Conservation (phyloP, 2,113 vertebrate species). For the Pteronura brasiliensis region DNA sequence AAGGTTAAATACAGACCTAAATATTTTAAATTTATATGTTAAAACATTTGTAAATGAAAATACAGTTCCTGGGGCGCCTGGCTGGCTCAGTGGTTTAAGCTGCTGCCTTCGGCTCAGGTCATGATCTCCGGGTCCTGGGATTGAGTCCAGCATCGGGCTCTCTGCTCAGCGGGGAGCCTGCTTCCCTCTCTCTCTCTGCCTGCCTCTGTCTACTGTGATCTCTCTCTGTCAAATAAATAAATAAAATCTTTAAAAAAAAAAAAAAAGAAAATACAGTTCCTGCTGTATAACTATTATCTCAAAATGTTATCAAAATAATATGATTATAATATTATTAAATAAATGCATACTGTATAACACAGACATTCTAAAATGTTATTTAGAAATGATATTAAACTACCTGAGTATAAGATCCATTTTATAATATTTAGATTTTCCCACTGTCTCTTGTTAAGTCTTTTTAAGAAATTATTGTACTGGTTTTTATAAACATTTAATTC, state of each 20-base stretch:
- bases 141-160: no score
- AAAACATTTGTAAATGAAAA: neutral
- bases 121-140: no score
- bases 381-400: neutral
- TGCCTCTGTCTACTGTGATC: no score
- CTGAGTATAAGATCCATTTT: neutral
- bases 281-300: neutral
- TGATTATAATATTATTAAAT: neutral
- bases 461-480: neutral
- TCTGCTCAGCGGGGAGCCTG: no score
- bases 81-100: no score
- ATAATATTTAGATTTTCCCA: neutral
- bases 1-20: neutral
- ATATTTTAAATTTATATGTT: neutral
- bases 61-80: neutral
- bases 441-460: neutral
- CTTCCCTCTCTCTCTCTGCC: no score
- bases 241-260: no score
- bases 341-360: neutral
- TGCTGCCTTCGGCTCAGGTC: no score
- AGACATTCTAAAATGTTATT: neutral
- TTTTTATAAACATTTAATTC: neutral
- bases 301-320: neutral
- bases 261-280: neutral
- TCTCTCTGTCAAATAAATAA: no score